These are phyloP conservation scores for Ganaspis sp. DNA, from an alignment of 1,140 invertebrate species.

Conservation along the genomic window DNA sequence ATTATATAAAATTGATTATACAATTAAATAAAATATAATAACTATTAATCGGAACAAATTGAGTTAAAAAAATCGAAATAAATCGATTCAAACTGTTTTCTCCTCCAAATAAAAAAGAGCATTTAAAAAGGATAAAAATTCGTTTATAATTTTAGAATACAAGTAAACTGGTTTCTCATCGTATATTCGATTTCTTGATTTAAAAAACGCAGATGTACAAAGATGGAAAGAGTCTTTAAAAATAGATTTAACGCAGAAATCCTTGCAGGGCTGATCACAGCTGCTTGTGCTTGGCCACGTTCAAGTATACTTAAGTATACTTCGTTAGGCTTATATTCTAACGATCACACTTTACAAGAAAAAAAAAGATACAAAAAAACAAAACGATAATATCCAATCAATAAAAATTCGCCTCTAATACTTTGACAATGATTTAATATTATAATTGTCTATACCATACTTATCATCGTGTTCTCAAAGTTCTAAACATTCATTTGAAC, in stretches of 20 bases:
- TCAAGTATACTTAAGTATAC: conserved; percentile 2
- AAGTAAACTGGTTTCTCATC: too few relatives aligned
- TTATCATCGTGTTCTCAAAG: neutral
- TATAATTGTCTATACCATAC: conserved; percentile 25
- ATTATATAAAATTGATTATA: too few relatives aligned
- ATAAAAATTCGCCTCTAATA: neutral
- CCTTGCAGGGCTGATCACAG: neutral
- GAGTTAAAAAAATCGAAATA: too few relatives aligned
- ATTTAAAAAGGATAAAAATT: too few relatives aligned
- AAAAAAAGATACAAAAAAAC: neutral
- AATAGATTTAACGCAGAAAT: neutral
- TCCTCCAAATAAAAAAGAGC: too few relatives aligned
- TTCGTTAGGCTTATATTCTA: neutral
- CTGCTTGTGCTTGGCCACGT: conserved; percentile 6
- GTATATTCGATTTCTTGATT: too few relatives aligned
- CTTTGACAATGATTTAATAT: neutral
- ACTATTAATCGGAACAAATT: too few relatives aligned
- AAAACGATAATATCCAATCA: neutral
- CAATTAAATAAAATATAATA: too few relatives aligned
- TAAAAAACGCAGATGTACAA: neutral
- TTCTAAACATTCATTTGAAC: too few relatives aligned
- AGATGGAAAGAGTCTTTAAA: neutral
- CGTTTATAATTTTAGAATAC: too few relatives aligned
- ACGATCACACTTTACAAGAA: neutral
- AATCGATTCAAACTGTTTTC: too few relatives aligned